Percentiles rank a stretch among this genome's conserved stretches.
Conservation (phyloP, 2,797 vertebrate genomes). For the Enteromius paludinosus region DNA sequence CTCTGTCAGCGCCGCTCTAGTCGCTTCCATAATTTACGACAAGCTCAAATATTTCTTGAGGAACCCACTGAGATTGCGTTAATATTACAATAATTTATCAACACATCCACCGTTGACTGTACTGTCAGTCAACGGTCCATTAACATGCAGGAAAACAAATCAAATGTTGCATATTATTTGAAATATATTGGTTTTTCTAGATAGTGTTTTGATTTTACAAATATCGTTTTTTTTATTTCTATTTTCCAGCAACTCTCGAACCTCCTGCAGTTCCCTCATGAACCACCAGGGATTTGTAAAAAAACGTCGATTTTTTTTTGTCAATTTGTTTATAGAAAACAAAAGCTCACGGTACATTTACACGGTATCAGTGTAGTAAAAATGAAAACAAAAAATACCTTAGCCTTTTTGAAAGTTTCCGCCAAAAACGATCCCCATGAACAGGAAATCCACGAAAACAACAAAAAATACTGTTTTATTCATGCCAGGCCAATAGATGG, state of each 20-base stretch:
- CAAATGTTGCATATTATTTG: neutral
- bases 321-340: too few relatives aligned
- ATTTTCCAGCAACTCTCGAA: neutral
- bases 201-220: neutral
- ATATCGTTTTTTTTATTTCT: neutral
- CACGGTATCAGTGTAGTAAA: too few relatives aligned
- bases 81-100: neutral
- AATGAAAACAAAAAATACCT: neutral
- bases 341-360: too few relatives aligned
- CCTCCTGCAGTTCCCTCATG: neutral
- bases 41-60: constrained; percentile 23
- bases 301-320: neutral
- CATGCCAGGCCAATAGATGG: neutral
- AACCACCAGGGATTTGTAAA: neutral
- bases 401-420: neutral
- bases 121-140: neutral
- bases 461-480: neutral
- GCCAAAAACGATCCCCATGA: neutral
- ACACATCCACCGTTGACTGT: neutral
- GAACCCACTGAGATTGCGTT: neutral
- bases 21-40: constrained; percentile 81
- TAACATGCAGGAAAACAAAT: neutral
- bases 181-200: neutral
- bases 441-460: neutral
- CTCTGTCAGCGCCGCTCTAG: constrained; percentile 46